Conservation (phyloP, 2,888 invertebrate genomes). For the Coelopa pilipes region DNA sequence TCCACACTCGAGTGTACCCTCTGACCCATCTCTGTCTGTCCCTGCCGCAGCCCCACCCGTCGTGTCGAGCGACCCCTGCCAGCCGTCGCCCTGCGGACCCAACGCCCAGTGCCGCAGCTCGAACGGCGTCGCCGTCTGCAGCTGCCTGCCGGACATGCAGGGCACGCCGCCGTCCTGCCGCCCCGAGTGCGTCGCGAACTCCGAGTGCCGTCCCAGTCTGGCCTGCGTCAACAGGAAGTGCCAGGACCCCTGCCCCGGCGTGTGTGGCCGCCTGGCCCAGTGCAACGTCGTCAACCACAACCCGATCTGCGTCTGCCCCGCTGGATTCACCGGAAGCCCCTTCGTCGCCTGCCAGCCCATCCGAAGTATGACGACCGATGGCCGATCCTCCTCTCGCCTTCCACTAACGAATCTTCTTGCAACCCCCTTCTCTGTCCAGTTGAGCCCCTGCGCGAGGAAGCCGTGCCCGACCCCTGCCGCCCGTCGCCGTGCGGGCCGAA, state of each 20-base stretch:
- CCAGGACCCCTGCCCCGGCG: conserved; percentile 78
- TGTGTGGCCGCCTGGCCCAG: conserved; percentile 76
- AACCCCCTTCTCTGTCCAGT: conserved; percentile 41
- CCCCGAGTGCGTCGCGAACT: conserved; percentile 77
- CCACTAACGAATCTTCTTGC: too few species aligned
- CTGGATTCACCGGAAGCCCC: conserved; percentile 72
- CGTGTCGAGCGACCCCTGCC: conserved; percentile 72
- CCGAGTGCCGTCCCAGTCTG: conserved; percentile 74
- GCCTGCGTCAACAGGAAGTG: conserved; percentile 79
- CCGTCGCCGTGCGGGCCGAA: conserved; percentile 79
- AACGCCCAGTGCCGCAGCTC: conserved; percentile 75
- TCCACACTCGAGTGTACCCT: too few species aligned
- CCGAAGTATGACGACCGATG: conserved; percentile 42
- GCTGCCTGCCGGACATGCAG: conserved; percentile 72
- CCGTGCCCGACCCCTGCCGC: conserved; percentile 67
- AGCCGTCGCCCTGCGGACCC: conserved; percentile 78
- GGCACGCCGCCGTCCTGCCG: conserved; percentile 78
- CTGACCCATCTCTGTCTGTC: too few species aligned
- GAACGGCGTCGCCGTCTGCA: conserved; percentile 73
- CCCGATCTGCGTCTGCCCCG: conserved; percentile 77
- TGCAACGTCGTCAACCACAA: conserved; percentile 79
- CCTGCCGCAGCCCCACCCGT: not conserved
- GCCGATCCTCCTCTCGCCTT: too few species aligned
- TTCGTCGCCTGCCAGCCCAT: conserved; percentile 70
- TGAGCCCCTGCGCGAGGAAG: conserved; percentile 46